phyloP scores from a whole-genome alignment of 2,797 vertebrate species.

The Gila robusta region DNA sequence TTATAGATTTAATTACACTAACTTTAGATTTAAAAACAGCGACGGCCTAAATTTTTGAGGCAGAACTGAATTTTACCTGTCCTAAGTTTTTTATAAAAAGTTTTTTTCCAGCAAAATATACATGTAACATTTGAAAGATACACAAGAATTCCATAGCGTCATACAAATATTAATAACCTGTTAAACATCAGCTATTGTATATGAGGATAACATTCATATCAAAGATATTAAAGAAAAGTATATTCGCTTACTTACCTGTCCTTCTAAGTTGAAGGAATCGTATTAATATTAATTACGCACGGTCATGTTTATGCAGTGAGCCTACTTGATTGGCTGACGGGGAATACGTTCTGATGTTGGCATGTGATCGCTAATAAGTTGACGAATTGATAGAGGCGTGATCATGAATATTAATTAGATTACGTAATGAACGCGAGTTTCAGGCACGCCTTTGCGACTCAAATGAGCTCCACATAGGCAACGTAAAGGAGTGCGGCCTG shows the following conservation, averaged over 20 bases:
- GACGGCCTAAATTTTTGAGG: background rate
- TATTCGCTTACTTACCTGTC: no score
- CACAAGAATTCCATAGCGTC: no score
- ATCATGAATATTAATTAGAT: background rate
- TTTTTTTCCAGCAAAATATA: no score
- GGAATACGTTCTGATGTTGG: background rate
- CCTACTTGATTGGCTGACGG: background rate
- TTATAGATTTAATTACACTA: background rate
- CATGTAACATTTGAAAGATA: no score
- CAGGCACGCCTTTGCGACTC: slow-evolving; percentile 64
- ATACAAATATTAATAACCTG: no score
- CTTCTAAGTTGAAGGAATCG: background rate
- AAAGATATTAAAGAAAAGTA: no score
- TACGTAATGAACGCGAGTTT: slow-evolving; percentile 12
- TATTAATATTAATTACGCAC: background rate
- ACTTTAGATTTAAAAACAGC: background rate
- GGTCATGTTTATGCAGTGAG: background rate
- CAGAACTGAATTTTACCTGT: no score
- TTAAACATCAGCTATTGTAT: no score
- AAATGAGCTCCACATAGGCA: slow-evolving; percentile 80
- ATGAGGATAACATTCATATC: no score
- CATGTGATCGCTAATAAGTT: background rate
- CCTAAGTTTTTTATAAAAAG: no score
- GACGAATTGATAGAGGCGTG: background rate
- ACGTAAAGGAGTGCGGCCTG: slow-evolving; percentile 72